A percentile compares a stretch with the other conserved stretches of the same genome.
Evolutionary conservation across 2,888 invertebrate species (phyloP).

Genomic region (Tetragonula carbonaria): DNA sequence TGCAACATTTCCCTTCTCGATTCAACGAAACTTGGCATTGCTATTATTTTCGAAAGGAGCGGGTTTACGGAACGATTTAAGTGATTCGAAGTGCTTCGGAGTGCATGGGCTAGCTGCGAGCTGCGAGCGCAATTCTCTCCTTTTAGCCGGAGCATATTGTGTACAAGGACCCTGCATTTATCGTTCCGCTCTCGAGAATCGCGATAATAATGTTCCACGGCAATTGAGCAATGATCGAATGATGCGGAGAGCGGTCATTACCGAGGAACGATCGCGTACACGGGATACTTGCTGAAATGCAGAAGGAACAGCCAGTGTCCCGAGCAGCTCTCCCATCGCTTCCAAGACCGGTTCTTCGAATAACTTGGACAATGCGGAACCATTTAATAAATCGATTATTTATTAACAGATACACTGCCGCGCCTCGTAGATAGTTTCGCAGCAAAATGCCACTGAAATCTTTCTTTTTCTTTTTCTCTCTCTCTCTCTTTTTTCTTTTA

Average conservation of each 20-base stretch:
- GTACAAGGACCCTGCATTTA: constrained; percentile 44
- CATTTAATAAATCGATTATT: constrained; percentile 8
- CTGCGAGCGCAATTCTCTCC: constrained; percentile 21
- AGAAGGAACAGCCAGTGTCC: constrained; percentile 3
- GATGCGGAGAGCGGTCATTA: constrained; percentile 48
- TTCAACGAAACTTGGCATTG: background rate
- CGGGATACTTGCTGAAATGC: constrained; percentile 33
- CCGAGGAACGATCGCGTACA: constrained; percentile 29
- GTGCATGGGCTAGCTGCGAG: background rate
- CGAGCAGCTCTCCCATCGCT: background rate
- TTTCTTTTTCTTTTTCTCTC: background rate
- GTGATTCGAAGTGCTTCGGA: constrained; percentile 9
- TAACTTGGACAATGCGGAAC: constrained; percentile 14
- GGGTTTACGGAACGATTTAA: background rate
- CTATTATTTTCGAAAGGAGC: background rate
- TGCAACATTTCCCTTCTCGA: background rate
- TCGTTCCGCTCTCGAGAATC: constrained; percentile 53
- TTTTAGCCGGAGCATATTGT: constrained; percentile 28
- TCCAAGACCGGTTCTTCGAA: constrained; percentile 28
- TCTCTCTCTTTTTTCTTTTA: too few relatives aligned
- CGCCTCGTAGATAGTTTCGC: background rate
- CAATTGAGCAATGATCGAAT: constrained; percentile 58
- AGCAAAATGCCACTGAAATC: background rate
- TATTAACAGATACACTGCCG: background rate
- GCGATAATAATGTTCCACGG: constrained; percentile 56